Evolutionary conservation across 2,113 vertebrate genomes (phyloP).

Genomic region (Myiozetetes cayanensis): DNA sequence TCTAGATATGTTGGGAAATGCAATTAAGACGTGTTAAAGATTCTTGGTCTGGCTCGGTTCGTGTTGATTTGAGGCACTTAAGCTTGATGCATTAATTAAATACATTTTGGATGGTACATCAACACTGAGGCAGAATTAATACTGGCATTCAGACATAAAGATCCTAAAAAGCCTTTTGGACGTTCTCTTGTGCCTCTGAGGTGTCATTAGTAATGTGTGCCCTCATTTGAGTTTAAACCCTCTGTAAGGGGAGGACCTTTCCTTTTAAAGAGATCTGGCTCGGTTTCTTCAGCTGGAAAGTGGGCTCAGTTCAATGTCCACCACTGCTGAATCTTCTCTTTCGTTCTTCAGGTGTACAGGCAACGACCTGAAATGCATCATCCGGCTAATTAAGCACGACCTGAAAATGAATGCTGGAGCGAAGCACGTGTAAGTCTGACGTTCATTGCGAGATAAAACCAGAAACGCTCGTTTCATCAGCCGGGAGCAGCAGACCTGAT

Average conservation of each 20-base stretch:
- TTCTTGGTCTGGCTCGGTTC: neutral
- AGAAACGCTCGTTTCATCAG: rapidly evolving
- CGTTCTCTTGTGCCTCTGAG: neutral
- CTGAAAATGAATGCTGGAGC: conserved; percentile 97
- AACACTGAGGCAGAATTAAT: neutral
- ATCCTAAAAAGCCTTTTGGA: neutral
- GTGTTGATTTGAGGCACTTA: neutral
- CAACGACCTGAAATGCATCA: conserved; percentile 95
- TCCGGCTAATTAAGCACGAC: conserved; percentile 95
- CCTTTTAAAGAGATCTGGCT: neutral
- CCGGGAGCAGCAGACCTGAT: neutral
- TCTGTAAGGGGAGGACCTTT: neutral
- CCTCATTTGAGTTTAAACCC: neutral
- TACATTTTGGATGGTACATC: neutral
- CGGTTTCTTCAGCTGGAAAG: neutral
- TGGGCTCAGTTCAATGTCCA: neutral
- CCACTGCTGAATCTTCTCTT: neutral
- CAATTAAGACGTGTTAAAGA: neutral
- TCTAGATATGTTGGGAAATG: neutral
- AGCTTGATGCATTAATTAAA: neutral
- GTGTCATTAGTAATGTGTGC: neutral
- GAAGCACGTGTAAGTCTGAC: conserved; percentile 91
- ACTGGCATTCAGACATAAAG: neutral
- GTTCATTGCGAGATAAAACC: neutral
- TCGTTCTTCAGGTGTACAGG: conserved; percentile 82